phyloP scores from a whole-genome alignment of 2,797 vertebrate species.

The Premnoplex brunnescens region DNA sequence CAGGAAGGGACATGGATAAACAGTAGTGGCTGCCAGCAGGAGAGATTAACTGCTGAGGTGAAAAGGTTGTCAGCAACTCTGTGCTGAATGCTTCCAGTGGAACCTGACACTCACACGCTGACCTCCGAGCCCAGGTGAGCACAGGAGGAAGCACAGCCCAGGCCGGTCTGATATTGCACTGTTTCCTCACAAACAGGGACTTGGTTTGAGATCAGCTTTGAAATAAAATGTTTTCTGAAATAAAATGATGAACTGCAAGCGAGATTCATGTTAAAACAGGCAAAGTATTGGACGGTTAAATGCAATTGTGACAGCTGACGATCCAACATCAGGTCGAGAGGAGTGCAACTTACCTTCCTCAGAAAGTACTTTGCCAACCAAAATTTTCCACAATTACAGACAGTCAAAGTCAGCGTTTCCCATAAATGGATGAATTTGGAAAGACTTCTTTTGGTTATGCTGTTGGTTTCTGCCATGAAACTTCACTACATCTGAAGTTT shows the following conservation, averaged over 20 bases:
- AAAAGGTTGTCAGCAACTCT: background rate
- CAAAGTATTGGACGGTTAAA: background rate
- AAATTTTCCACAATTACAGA: background rate
- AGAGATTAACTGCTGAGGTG: slow-evolving; percentile 29
- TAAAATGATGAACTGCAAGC: background rate
- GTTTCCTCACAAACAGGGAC: background rate
- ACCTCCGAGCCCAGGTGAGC: background rate
- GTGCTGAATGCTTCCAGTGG: background rate
- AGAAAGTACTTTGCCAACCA: background rate
- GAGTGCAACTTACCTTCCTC: background rate
- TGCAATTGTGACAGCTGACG: background rate
- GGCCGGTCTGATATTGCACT: background rate
- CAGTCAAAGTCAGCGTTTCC: background rate
- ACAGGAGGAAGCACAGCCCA: background rate
- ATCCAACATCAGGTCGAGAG: background rate
- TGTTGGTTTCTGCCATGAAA: background rate
- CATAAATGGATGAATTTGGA: background rate
- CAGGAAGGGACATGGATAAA: slow-evolving; percentile 7
- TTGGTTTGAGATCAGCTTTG: background rate
- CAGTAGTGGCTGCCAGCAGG: background rate
- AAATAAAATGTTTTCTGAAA: background rate
- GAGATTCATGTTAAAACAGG: background rate
- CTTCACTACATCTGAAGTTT: background rate
- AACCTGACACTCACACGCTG: background rate
- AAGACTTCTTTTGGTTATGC: background rate